Conservation (phyloP, 2,888 invertebrate genomes). For the Drosophila fungiperda region DNA sequence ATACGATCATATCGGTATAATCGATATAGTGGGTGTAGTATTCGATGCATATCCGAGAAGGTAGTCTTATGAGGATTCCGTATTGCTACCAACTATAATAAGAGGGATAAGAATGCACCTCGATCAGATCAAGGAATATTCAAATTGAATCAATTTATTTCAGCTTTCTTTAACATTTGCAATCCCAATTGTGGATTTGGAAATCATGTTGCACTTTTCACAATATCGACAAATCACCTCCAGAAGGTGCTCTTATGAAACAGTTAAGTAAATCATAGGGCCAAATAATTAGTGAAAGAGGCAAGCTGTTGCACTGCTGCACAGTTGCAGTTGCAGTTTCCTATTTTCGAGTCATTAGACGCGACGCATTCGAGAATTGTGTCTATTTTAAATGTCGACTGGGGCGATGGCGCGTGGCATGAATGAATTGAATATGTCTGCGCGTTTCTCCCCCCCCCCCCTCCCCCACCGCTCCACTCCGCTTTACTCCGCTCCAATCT, state of each 20-base stretch:
- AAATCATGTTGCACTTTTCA: background rate
- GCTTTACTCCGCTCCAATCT: background rate
- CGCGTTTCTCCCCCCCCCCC: background rate
- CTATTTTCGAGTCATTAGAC: constrained; percentile 19
- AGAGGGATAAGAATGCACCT: background rate
- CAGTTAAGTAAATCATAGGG: constrained; percentile 3
- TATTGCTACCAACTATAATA: background rate
- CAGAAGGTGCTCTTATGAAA: constrained; percentile 4
- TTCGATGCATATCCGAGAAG: background rate
- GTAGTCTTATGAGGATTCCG: background rate
- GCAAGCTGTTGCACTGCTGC: constrained; percentile 3
- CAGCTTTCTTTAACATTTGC: background rate
- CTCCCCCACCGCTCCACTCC: background rate
- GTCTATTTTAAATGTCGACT: constrained; percentile 64
- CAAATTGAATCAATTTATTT: background rate
- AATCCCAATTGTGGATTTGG: background rate
- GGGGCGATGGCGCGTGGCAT: constrained; percentile 54
- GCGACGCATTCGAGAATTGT: constrained; percentile 5
- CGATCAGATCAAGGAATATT: background rate
- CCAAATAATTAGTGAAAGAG: background rate
- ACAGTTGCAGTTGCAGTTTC: constrained; percentile 7
- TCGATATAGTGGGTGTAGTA: background rate
- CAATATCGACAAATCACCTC: background rate
- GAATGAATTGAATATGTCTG: constrained; percentile 56
- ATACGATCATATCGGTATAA: background rate